Evolutionary conservation across 1,140 invertebrate genomes (phyloP), one percentile per base, ranked within the genome.

Genomic region (Apis laboriosa): DNA sequence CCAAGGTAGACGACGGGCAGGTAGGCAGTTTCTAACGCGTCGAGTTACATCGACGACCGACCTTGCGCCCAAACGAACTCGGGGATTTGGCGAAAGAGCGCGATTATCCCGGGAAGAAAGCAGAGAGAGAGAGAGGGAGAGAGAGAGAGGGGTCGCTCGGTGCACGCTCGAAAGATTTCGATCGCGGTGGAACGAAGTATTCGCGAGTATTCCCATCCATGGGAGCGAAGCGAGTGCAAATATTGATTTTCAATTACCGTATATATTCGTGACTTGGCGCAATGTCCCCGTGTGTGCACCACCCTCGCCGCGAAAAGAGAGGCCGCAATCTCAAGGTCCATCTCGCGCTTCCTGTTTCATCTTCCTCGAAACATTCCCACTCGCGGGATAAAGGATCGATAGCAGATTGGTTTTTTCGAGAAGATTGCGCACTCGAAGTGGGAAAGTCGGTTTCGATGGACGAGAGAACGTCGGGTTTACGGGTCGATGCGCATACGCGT

Each of bases 231-330:
- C 89, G 82, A 91, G 91, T 87, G 90, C 89, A 90, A 92, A 92
- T 92, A 92, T 92, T 92, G 91, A 92, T 92, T 92, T 92, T 92
- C 91, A 92, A 92, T 92, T 92, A 92, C 88, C 78, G 83, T 66
- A 92, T 43, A 34, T 2, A 7, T 92, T 92, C 91, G 91, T 92
- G 91, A 92, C 91, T 92, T 91, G 87, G 91, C 90, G 91, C 91
- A 92, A 91, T 92, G 91, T 92, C 91, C 90, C 83, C 58, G 77
- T 56, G 83, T 64, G 76, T 70, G 67, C 67, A 49, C 71, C 83
- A 21, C 82, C 85, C 88, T 89, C 89, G 88, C 85, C 88, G 89
- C 85, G 84, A 89, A 86, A 89, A 28, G 82, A 89, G 86, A 80
- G 34, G 34, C 63, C 70, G 24, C 79, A 87, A 89, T 89, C 87